These are phyloP conservation scores for Cherax quadricarinatus DNA, from an alignment of 1,140 invertebrate species.

Conservation along the genomic window DNA sequence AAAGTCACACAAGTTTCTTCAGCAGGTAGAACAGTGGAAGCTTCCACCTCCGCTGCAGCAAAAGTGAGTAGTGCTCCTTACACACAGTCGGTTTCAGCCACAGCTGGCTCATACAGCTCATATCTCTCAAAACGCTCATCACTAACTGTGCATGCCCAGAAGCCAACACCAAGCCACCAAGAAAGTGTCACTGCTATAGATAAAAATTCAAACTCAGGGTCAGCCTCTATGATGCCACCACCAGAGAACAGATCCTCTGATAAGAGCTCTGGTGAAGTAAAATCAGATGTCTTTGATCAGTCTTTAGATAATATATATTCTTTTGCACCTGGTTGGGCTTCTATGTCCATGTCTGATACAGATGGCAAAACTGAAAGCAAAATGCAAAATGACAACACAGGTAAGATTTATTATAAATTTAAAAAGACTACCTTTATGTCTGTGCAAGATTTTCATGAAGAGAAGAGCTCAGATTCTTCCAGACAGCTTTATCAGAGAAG, in stretches of 20 bases:
- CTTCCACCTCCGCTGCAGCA: not conserved
- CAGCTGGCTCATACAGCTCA: not conserved
- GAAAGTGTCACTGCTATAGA: not conserved
- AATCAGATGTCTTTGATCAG: not conserved
- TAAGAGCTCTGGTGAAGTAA: too few relatives aligned
- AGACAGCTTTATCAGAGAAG: not conserved
- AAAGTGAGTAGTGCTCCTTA: not conserved
- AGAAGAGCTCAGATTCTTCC: not conserved
- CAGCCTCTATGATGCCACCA: not conserved
- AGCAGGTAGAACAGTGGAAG: not conserved
- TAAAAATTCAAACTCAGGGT: not conserved
- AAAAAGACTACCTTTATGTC: not conserved
- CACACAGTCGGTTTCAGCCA: not conserved
- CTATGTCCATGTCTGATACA: not conserved
- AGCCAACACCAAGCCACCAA: not conserved
- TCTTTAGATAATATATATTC: not conserved
- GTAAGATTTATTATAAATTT: not conserved
- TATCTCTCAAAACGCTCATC: not conserved
- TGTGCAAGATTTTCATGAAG: not conserved
- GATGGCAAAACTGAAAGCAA: not conserved
- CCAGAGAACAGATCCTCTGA: not conserved
- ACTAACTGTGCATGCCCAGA: not conserved
- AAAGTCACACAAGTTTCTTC: not conserved
- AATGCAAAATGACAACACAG: not conserved
- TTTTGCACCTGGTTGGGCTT: not conserved